Percentiles rank a stretch among this genome's conserved stretches.
These are phyloP conservation scores for Dicroscelio sp. DNA, from an alignment of 2,888 invertebrate species.

Conservation along the genomic window DNA sequence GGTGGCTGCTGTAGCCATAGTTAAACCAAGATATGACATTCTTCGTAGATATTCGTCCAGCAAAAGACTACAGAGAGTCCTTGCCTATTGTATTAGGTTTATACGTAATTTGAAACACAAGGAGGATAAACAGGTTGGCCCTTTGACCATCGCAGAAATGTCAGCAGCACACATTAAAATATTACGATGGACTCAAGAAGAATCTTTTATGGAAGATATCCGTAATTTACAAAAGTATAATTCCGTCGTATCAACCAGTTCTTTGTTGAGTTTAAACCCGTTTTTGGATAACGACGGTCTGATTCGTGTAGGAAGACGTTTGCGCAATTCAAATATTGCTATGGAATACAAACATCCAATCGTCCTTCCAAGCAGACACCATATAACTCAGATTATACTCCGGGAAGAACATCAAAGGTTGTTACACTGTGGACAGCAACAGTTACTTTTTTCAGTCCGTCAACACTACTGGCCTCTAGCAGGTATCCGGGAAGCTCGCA, in stretches of 20 bases:
- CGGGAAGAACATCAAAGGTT: not conserved
- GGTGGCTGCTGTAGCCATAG: not conserved
- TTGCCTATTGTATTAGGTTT: too few species aligned
- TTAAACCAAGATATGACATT: not conserved
- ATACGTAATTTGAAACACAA: too few species aligned
- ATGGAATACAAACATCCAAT: not conserved
- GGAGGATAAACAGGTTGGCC: too few species aligned
- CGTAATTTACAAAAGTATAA: too few species aligned
- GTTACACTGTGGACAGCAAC: constrained; percentile 5
- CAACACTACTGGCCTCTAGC: constrained; percentile 17
- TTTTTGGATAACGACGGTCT: not conserved
- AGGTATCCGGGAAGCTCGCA: constrained; percentile 49
- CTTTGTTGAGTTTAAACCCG: not conserved
- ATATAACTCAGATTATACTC: not conserved
- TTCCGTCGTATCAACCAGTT: too few species aligned
- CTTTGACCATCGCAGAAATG: too few species aligned
- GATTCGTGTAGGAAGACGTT: not conserved
- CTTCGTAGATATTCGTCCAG: not conserved
- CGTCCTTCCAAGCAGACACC: not conserved
- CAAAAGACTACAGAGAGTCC: too few species aligned
- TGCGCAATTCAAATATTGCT: not conserved
- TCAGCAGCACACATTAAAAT: too few species aligned
- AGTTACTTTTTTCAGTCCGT: not conserved
- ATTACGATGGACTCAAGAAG: not conserved
- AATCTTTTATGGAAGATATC: not conserved